Evolutionary conservation across 2,797 vertebrate genomes (phyloP).

Genomic region (Parotocinclus haroldoi): DNA sequence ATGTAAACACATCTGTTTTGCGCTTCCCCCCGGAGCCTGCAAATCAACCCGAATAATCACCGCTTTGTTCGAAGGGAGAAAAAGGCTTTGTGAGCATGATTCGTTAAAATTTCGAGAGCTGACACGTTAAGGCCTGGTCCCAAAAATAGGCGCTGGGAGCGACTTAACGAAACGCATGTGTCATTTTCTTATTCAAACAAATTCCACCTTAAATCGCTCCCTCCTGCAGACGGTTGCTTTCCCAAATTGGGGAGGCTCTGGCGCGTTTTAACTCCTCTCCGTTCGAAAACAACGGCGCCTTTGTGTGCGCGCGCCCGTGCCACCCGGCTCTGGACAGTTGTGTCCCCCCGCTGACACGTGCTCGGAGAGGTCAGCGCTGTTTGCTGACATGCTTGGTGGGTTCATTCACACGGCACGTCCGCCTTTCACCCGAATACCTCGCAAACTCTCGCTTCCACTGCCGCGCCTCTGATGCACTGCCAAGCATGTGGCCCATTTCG

Average conservation of each 20-base stretch:
- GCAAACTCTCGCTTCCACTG: slow-evolving; percentile 9
- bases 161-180: not conserved
- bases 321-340: slow-evolving; percentile 22
- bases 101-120: too few species aligned
- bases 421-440: slow-evolving; percentile 26
- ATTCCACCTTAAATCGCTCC: slow-evolving; percentile 15
- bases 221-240: slow-evolving; percentile 33
- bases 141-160: slow-evolving; percentile 43
- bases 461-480: slow-evolving; percentile 25
- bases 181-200: too few species aligned
- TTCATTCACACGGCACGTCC: slow-evolving; percentile 43
- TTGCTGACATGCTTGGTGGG: slow-evolving; percentile 37
- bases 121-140: not conserved
- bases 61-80: too few species aligned
- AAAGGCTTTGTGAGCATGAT: too few species aligned
- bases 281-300: slow-evolving; percentile 16
- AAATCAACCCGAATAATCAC: slow-evolving; percentile 27
- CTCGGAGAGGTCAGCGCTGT: slow-evolving; percentile 42
- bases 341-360: slow-evolving; percentile 34
- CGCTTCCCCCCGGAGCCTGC: slow-evolving; percentile 31
- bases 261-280: not conserved
- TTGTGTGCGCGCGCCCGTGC: slow-evolving; percentile 35
- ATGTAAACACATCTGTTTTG: slow-evolving; percentile 37
- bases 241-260: too few species aligned
- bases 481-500: slow-evolving; percentile 15